These are phyloP conservation scores for Papilio dardanus DNA, from an alignment of 1,140 invertebrate species.

Conservation along the genomic window DNA sequence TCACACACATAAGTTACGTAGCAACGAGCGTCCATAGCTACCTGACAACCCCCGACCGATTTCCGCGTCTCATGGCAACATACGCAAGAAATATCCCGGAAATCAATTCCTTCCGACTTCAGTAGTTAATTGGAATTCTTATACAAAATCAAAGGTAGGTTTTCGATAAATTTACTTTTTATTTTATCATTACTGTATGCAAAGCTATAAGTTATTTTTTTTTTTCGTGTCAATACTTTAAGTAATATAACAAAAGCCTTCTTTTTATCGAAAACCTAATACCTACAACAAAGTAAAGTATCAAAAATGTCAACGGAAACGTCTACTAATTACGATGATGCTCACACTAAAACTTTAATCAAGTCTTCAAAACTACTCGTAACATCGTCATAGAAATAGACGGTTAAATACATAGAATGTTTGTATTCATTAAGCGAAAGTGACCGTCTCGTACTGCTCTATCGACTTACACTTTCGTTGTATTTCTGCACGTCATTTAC, in stretches of 20 bases:
- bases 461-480: constrained; percentile 67
- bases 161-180: neutral
- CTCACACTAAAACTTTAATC: too few species aligned
- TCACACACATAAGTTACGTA: constrained; percentile 1
- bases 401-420: neutral
- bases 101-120: constrained; percentile 61
- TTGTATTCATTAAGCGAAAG: constrained; percentile 65
- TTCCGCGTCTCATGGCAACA: constrained; percentile 50
- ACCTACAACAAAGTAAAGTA: too few species aligned
- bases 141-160: constrained; percentile 56
- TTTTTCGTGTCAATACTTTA: too few species aligned
- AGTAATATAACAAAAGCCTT: too few species aligned
- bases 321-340: too few species aligned
- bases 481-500: constrained; percentile 67
- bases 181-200: too few species aligned
- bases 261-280: too few species aligned
- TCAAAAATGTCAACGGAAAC: neutral
- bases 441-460: constrained; percentile 67
- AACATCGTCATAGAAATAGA: neutral
- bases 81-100: constrained; percentile 62
- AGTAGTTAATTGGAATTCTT: constrained; percentile 57
- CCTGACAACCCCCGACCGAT: constrained; percentile 47
- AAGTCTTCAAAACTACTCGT: neutral
- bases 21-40: constrained; percentile 33
- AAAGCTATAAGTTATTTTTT: too few species aligned